Base-by-base conservation (phyloP, 2,888 invertebrate genomes). In the Drosophila merina region DNA sequence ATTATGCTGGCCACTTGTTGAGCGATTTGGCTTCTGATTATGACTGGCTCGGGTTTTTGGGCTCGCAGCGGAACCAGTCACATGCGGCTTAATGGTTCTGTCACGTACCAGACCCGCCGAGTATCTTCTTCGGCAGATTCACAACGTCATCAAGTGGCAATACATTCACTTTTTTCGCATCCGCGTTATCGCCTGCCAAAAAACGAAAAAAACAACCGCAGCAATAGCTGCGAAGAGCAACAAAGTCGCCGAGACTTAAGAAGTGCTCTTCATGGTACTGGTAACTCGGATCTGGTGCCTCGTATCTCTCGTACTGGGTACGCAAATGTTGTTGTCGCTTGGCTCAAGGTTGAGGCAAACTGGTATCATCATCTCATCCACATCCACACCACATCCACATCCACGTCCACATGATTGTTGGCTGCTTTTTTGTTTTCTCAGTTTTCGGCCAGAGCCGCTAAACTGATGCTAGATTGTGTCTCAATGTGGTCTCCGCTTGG, bases 121-220 rank as follows among this genome's bases (percentile, higher is more conserved):
- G 26, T 42, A 31, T 59, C 45, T 51, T 49, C 40, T 44, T 50
- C 36, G 33, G 33, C 48, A 70, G 76, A 55, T 9, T 42, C 40
- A 42, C 78, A 83, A 79, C 86, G 81, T 82, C 81, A 70, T 69
- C 70, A 31, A 82, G 80, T 84, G 73, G 77, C 68, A 71, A 77
- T 77, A 82, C 81, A 82, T 82, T 82, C 81, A 82, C 86, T 85
- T 79, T 85, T 85, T 77, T 77, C 82, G 85, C 85, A 81, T 81
- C 81, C 81, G 81, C 83, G 71, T 64, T 79, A 68, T 75, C 67
- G 70, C 42, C 57, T 36, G 55, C n/a, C 36, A 12, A 36, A 36
- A 36, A 36, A 44, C 3, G 25, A 54, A 7, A 28, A 44, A 38
- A 51, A 38, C 50, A 50, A 50, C 30, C 31, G 14, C 49, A 50